Evolutionary conservation across 2,888 invertebrate species (phyloP), one percentile per base, ranked within the genome.

Genomic region (Andricus curvator): DNA sequence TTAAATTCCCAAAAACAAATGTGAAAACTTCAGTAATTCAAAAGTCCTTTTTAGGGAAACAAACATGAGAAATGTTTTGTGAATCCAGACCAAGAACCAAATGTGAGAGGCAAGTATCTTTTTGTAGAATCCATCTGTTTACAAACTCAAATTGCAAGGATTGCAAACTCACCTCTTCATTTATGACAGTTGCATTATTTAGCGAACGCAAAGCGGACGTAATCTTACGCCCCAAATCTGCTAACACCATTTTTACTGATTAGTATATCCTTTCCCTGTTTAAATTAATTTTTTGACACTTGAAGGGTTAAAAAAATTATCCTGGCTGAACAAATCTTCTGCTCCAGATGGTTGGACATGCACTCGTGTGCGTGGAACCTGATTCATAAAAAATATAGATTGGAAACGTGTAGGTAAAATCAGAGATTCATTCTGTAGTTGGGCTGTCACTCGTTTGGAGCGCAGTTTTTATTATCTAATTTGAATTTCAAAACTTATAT

Each of bases 141-240:
- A 88, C 85, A 86, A 83, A 85, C 70, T 83, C 70, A 81, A 41
- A 70, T 76, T 60, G 41, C 6, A 48, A 77, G 37, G 2, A 74
- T 20, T 74, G 56, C 77, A 64, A 82, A 88, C 92, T 93, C 94
- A 97, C 98, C 95, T 99, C 99, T 94, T 99, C 98, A 94, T 99
- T 99, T 89, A 99, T 99, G 85, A 99, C 97, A 74, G 99, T 99
- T 83, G 99, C 99, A 94, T 98, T 98, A 94, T 99, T 99, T 87
- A 99, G 94, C 79, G 99, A 99, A 93, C 99, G 97, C 93, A 99
- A 94, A 85, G 99, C 99, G 93, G 98, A 97, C 91, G 99, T 99
- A 93, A 99, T 99, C 95, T 99, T 99, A 92, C 99, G 96, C 92
- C 99, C 99, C 93, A 99, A 96, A 95, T 99, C 99, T 90, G 99